A percentile compares a stretch with the other conserved stretches of the same genome.
These are phyloP conservation scores for Cynaeus angustus DNA, from an alignment of 2,888 invertebrate species.

Conservation along the genomic window DNA sequence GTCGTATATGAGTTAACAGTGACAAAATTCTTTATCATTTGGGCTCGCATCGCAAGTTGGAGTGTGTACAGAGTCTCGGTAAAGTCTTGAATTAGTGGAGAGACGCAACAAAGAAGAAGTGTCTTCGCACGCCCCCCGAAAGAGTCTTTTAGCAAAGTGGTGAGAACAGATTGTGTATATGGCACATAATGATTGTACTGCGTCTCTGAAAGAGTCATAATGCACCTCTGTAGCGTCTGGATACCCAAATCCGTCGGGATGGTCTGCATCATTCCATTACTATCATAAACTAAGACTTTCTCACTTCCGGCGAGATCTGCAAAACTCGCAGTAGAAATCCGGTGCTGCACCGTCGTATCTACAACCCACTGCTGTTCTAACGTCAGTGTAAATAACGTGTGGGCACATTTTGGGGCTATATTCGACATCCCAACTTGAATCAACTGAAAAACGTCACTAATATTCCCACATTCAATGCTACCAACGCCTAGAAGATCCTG, in stretches of 20 bases:
- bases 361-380: conserved; percentile 84
- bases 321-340: conserved; percentile 83
- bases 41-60: conserved; percentile 79
- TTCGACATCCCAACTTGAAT: conserved; percentile 79
- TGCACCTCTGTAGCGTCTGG: conserved; percentile 79
- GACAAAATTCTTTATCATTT: conserved; percentile 81
- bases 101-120: conserved; percentile 82
- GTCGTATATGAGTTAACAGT: conserved; percentile 79
- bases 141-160: conserved; percentile 82
- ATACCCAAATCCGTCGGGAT: conserved; percentile 78
- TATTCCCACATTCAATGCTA: conserved; percentile 75
- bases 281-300: conserved; percentile 71
- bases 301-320: conserved; percentile 79
- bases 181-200: conserved; percentile 62
- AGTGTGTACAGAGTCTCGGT: conserved; percentile 82
- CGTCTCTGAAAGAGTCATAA: conserved; percentile 75
- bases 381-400: conserved; percentile 82
- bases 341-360: conserved; percentile 80
- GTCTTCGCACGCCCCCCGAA: conserved; percentile 86
- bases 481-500: conserved; percentile 74
- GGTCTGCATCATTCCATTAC: conserved; percentile 70
- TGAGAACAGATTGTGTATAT: conserved; percentile 80
- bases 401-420: conserved; percentile 75
- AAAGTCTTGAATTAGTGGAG: conserved; percentile 79
- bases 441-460: conserved; percentile 83